Evolutionary conservation across 30 jellyfish, hydroid and myxozoan species (phyloP).

Genomic region (Rhopilema esculentum): DNA sequence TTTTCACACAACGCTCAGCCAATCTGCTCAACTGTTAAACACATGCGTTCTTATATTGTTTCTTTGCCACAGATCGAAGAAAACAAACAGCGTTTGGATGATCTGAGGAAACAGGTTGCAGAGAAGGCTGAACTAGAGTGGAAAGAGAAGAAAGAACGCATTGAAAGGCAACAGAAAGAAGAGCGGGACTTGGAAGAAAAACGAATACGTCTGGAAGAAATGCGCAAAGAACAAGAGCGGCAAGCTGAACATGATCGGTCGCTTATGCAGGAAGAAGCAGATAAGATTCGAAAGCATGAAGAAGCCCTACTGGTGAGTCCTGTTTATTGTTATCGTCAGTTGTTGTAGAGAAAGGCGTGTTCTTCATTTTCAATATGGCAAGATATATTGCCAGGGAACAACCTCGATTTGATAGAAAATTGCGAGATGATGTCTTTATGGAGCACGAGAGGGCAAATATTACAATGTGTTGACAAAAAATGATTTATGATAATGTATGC

Average conservation of each 20-base stretch:
- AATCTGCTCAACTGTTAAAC: not conserved
- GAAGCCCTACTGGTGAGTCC: slow-evolving; percentile 77
- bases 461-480: too few relatives aligned
- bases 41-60: not conserved
- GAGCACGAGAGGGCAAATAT: too few relatives aligned
- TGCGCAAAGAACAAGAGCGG: slow-evolving; percentile 79
- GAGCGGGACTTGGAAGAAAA: slow-evolving; percentile 86
- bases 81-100: slow-evolving; percentile 80
- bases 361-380: too few relatives aligned
- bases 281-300: slow-evolving; percentile 88
- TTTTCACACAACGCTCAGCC: not conserved
- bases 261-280: slow-evolving; percentile 81
- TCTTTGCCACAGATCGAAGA: slow-evolving; percentile 89
- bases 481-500: too few relatives aligned
- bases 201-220: slow-evolving; percentile 72
- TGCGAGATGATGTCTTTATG: too few relatives aligned
- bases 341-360: too few relatives aligned
- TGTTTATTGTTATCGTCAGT: too few relatives aligned
- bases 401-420: too few relatives aligned
- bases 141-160: slow-evolving; percentile 90
- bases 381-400: too few relatives aligned
- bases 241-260: slow-evolving; percentile 74
- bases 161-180: slow-evolving; percentile 81
- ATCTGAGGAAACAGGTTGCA: slow-evolving; percentile 84
- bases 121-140: slow-evolving; percentile 97